Evolutionary conservation across 2,113 vertebrate species (phyloP), one percentile per base, ranked within the genome.

Genomic region (Ahaetulla prasina): DNA sequence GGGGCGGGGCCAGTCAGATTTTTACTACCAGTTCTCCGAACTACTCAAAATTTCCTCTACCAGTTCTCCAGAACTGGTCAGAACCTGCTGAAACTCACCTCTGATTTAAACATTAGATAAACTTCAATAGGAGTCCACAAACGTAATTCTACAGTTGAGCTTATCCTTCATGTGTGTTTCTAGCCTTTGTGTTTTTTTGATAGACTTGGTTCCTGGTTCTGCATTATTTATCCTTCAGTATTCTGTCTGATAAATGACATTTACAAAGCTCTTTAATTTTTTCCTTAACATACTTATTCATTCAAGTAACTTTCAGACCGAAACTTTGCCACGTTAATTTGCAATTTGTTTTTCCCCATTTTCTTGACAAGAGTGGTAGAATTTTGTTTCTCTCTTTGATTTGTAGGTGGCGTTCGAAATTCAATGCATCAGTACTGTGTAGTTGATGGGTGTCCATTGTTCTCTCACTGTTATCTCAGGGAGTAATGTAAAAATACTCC

Each of bases 401-500:
- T 47, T 55, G 63, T 84, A 84, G 10, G 27, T 3, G 63, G 22
- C 18, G 35, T 11, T 43, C 25, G 16, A 92, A 89, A 89, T 89
- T 39, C 60, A 84, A 84, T 54, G 63, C 49, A n/a, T 14, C 52
- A n/a, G 11, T 84, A 23, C 45, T 80, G 9, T 55, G 25, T 54
- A 47, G 80, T 92, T 92, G 91, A 84, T 80, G 23, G 43, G 18
- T 50, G 49, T 54, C 45, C 63, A 84, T 84, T 92, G 50, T 92
- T 92, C 63, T 39, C 74, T 88, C 20, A 35, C 80, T n/a, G 52
- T 25, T n/a, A 84, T 92, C 63, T 47, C 8, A 7, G 63, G 23
- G 49, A 92, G 60, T 53, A 53, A 54, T 92, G 88, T n/a, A 45
- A 80, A 74, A 92, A 88, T 92, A 80, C 86, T 43, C 68, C n/a